Evolutionary conservation across 2,113 vertebrate species (phyloP).

Genomic region (Chlamydotis undulata): DNA sequence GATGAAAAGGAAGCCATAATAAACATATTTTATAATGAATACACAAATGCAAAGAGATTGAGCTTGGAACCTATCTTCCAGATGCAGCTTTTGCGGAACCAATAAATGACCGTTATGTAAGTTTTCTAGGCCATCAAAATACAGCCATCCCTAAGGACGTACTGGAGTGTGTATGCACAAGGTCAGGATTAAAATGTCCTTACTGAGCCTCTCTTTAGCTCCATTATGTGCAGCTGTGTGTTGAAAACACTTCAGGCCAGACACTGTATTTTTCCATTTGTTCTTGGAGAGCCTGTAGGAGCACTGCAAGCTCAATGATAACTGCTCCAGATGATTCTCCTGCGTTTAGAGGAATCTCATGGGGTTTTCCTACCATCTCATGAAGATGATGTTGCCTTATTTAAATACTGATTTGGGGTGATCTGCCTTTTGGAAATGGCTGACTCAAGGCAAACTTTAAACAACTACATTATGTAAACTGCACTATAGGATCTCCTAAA

Average conservation of each 20-base stretch:
- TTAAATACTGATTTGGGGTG: neutral
- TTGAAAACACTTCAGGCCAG: neutral
- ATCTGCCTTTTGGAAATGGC: neutral
- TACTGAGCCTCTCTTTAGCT: constrained; percentile 11
- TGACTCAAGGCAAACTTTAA: neutral
- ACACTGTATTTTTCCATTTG: constrained; percentile 40
- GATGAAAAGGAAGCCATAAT: constrained; percentile 18
- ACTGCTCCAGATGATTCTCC: neutral
- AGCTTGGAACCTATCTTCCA: neutral
- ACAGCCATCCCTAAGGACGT: constrained; percentile 16
- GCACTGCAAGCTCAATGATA: neutral
- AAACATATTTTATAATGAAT: constrained; percentile 7
- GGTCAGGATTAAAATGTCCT: constrained; percentile 49
- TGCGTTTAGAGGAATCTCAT: neutral
- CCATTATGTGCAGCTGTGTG: neutral
- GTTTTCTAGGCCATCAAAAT: constrained; percentile 50
- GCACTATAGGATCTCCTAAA: neutral
- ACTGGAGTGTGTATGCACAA: neutral
- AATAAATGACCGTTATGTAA: neutral
- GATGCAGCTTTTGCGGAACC: neutral
- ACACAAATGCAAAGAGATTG: neutral
- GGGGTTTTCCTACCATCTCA: neutral
- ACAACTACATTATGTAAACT: neutral
- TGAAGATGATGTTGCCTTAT: neutral
- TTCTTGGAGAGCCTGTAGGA: neutral